A percentile compares a stretch with the other conserved stretches of the same genome.
phyloP scores from a whole-genome alignment of 2,113 vertebrate species.

The Epinephelus fuscoguttatus region DNA sequence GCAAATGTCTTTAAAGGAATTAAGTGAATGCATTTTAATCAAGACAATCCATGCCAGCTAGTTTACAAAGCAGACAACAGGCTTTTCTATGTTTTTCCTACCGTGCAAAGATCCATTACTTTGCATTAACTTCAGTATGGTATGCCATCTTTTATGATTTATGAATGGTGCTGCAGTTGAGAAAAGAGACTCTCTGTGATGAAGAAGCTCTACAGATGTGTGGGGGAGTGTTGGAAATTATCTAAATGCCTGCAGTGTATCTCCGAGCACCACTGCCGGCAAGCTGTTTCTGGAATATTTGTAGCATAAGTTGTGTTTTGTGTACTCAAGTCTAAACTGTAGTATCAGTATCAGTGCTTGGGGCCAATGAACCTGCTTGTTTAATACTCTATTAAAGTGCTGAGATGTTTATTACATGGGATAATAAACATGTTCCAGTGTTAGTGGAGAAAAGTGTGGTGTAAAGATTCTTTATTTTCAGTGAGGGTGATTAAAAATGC shows the following conservation, averaged over 20 bases:
- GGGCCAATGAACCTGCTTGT: neutral
- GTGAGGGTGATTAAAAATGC: neutral
- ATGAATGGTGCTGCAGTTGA: neutral
- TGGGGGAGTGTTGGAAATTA: neutral
- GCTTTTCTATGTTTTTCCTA: neutral
- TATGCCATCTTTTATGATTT: neutral
- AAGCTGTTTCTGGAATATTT: neutral
- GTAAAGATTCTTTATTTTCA: neutral
- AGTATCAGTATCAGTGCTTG: neutral
- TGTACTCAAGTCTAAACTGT: neutral
- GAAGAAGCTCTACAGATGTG: neutral
- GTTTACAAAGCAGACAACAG: neutral
- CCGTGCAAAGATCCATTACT: neutral
- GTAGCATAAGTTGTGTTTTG: neutral
- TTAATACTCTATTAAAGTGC: too few relatives aligned
- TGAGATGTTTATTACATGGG: neutral
- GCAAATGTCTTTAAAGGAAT: neutral
- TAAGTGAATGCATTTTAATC: neutral
- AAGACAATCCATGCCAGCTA: neutral
- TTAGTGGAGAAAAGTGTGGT: neutral
- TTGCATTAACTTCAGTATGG: neutral
- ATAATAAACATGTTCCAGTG: neutral
- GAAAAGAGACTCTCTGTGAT: neutral
- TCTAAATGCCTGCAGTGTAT: neutral
- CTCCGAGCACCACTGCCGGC: neutral